Base-by-base conservation (phyloP, 1,140 invertebrate genomes). In the Lordiphosa mommai region DNA sequence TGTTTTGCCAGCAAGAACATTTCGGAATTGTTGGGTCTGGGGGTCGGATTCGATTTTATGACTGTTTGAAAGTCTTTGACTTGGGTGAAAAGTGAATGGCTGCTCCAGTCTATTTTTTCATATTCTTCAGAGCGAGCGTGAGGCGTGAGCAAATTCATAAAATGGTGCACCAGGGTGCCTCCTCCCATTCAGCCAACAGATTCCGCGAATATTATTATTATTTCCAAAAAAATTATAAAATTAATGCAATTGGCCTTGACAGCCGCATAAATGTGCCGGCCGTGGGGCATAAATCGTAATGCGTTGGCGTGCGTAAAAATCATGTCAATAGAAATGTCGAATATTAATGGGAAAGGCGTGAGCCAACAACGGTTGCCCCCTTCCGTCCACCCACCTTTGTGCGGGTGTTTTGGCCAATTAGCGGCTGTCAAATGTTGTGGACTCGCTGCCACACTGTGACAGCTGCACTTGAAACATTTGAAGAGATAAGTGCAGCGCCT, bases 1-100 rank as follows among this genome's bases (percentile, higher is more conserved):
- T 43, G 37, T 6, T 23, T 23, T 23, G 20, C 20, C 20, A 20
- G 56, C 37, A 44, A 61, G 72, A 50, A 70, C 55, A 50, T 51
- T 65, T 52, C 29, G 17, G 17, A 33, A 20, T 1, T 32, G 66
- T 56, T 56, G 49, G 61, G 63, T 49, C 65, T 67, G 64, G 69
- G 40, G 29, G 10, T 46, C 44, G 44, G 14, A 52, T 61, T 82
- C 76, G 74, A 82, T 79, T 80, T 80, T 71, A 82, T 55, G 76
- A 82, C 47, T 66, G 70, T 47, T 67, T 57, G 51, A 76, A 70
- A 70, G 66, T 69, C 32, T 47, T 48, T 32, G 57, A 61, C 66
- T 82, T 23, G 61, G 76, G 76, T 82, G 76, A 80, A 80, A 80
- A 80, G 76, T 80, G 76, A 80, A 80, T 80, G 76, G 74, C 74